Base-by-base conservation (phyloP, 2,797 vertebrate genomes). In the Amphiprion clarkii region DNA sequence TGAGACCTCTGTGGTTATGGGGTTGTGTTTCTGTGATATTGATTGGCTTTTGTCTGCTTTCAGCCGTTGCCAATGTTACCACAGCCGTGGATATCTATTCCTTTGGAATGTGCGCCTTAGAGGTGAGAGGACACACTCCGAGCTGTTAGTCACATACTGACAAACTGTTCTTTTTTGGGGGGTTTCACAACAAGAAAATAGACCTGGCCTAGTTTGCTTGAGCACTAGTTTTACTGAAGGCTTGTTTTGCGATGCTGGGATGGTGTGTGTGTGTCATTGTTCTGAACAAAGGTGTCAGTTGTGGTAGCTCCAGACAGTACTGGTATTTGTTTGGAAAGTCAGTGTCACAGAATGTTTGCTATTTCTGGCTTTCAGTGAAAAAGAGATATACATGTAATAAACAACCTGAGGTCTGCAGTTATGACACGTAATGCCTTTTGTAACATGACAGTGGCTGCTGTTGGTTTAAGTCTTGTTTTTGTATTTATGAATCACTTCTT, bases 31-130 rank as follows among this genome's bases (percentile, higher is more conserved):
- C 16, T 78, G 17, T 67, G 33, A 53, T 71, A 14, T 6, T 82
- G 62, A 85, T 82, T 33, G 16, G 29, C 8, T 21, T 52, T 14
- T 61, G 21, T 86, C 46, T 79, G 80, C 64, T 91, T 93, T 29
- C 93, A 99, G 98, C 97, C 87, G 97, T 99, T 87, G 96, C 97
- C 80, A 96, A 94, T 6, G 98, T 99, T 76, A 99, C 98, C 83
- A 99, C 98, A 23, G 98, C 98, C 1, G 98, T 99, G 91, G 98
- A 99, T 89, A 99, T 99, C 83, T 99, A 99, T 88, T 99, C 98
- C 78, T 99, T 99, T 65, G 98, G 98, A 85, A 99, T 99, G 98
- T 99, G 98, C 92, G 98, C 98, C 44, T 95, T 99, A 92, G 98
- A 99, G 97, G 98, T 96, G 72, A 94, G 90, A 53, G 7, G 48